Evolutionary conservation across 2,888 invertebrate genomes (phyloP).

Genomic region (Drosophila kambysellisi): DNA sequence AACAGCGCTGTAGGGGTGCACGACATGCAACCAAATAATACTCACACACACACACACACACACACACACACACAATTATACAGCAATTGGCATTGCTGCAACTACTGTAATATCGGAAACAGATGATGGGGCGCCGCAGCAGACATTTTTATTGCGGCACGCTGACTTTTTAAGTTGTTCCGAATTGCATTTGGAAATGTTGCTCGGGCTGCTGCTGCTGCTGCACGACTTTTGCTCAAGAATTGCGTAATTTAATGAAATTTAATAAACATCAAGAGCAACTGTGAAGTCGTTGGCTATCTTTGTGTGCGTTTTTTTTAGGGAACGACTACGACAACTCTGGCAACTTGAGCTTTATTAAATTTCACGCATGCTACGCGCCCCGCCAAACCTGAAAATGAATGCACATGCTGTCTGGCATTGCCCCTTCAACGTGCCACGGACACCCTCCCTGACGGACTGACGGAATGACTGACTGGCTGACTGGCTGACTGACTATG

Average conservation of each 20-base stretch:
- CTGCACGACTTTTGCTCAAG: conserved; percentile 55
- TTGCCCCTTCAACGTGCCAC: conserved; percentile 1
- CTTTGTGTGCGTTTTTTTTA: conserved; percentile 28
- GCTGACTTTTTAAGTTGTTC: conserved; percentile 81
- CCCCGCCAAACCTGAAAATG: conserved; percentile 71
- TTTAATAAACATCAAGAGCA: conserved; percentile 80
- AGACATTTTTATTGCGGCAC: conserved; percentile 81
- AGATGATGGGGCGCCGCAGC: conserved; percentile 63
- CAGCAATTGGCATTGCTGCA: conserved; percentile 37
- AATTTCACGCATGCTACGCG: conserved; percentile 77
- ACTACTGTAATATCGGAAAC: conserved; percentile 53
- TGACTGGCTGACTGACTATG: conserved; percentile 16
- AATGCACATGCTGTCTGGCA: conserved; percentile 62
- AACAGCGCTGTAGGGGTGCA: conserved; percentile 75
- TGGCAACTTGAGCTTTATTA: conserved; percentile 74
- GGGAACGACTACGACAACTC: not conserved
- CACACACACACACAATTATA: conserved; percentile 20
- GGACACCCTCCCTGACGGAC: not conserved
- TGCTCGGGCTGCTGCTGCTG: conserved; percentile 36
- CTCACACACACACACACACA: conserved; percentile 17
- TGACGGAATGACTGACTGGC: conserved; percentile 1
- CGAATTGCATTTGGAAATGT: conserved; percentile 81
- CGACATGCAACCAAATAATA: conserved; percentile 26
- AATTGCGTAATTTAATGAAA: conserved; percentile 81
- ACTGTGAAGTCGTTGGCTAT: conserved; percentile 46